Evolutionary conservation across 2,797 vertebrate species (phyloP).

Genomic region (Enteromius unitaeniatus): DNA sequence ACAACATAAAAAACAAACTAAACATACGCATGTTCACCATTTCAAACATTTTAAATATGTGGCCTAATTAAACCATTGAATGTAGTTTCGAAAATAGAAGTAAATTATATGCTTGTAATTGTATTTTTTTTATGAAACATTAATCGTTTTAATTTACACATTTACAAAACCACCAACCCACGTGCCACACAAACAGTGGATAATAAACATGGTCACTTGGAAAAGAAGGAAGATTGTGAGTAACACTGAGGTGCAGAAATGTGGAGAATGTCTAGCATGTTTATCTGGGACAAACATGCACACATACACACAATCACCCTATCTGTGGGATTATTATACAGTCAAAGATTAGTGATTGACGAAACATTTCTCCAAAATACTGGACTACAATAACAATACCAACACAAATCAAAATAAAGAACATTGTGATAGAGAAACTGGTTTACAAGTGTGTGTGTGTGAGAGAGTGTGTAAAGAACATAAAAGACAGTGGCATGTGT

Average conservation of each 20-base stretch:
- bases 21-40: neutral
- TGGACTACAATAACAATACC: neutral
- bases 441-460: neutral
- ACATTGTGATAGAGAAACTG: neutral
- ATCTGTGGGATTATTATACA: conserved; percentile 18
- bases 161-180: conserved; percentile 19
- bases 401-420: neutral
- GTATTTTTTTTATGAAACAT: neutral
- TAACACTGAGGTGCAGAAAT: conserved; percentile 60
- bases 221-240: conserved; percentile 30
- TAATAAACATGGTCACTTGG: conserved; percentile 32
- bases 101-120: neutral
- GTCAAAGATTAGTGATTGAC: neutral
- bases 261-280: conserved; percentile 58
- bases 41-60: neutral
- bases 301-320: conserved; percentile 26
- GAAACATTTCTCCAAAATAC: conserved; percentile 11
- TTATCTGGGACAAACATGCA: conserved; percentile 53
- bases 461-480: neutral
- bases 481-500: conserved; percentile 28
- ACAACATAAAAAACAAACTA: neutral
- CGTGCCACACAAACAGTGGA: conserved; percentile 10
- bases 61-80: neutral
- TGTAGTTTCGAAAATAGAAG: neutral
- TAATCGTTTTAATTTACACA: conserved; percentile 1